Percentiles rank a stretch among this genome's conserved stretches.
Evolutionary conservation across 2,797 vertebrate genomes (phyloP).

Genomic region (Pseudochirops corinnae): DNA sequence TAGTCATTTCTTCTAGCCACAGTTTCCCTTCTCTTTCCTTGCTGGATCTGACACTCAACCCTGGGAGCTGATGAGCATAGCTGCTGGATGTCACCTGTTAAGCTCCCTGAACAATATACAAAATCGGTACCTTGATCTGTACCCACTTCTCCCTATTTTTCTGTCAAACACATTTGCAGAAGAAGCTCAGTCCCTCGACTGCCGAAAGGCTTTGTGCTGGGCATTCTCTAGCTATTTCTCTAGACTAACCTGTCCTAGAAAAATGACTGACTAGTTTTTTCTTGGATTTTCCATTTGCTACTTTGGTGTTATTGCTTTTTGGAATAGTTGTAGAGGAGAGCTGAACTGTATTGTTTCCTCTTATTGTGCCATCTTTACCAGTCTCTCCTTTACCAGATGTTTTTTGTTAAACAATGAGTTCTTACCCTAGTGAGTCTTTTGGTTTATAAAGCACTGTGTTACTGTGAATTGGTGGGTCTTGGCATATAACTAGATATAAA

Average conservation of each 20-base stretch:
- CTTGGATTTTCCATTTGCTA: not conserved
- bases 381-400: not conserved
- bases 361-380: not conserved
- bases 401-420: not conserved
- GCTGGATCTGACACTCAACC: not conserved
- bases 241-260: not conserved
- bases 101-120: not conserved
- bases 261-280: not conserved
- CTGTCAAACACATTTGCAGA: not conserved
- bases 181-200: not conserved
- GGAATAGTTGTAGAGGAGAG: not conserved
- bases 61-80: not conserved
- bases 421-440: not conserved
- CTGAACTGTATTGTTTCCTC: not conserved
- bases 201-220: not conserved
- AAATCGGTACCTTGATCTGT: not conserved
- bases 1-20: not conserved
- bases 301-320: not conserved
- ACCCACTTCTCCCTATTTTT: not conserved
- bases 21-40: not conserved
- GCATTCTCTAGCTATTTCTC: not conserved
- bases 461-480: not conserved
- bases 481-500: not conserved
- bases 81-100: not conserved
- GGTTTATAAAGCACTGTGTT: not conserved